These are phyloP conservation scores for Silurus aristotelis DNA, from an alignment of 2,797 vertebrate genomes.

Conservation along the genomic window DNA sequence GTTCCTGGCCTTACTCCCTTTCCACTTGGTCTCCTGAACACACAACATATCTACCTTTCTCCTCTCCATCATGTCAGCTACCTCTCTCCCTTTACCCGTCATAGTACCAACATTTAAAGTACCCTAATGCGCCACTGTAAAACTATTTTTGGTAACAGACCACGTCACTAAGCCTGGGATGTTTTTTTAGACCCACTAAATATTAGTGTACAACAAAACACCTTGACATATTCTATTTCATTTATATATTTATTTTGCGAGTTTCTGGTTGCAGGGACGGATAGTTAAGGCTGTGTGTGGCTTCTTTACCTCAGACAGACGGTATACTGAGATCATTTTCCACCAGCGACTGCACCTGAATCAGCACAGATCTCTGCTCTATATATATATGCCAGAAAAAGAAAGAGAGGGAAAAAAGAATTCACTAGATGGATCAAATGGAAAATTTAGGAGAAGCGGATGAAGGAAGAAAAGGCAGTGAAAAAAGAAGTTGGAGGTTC, in stretches of 20 bases:
- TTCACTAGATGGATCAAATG: conserved; percentile 38
- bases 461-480: not conserved
- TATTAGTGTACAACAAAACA: not conserved
- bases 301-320: conserved; percentile 21
- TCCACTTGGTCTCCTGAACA: too few species aligned
- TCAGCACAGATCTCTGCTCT: conserved; percentile 73
- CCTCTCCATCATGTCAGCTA: too few species aligned
- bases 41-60: too few species aligned
- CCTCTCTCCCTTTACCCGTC: too few species aligned
- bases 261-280: not conserved
- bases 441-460: conserved; percentile 25
- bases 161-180: not conserved
- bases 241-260: too few species aligned
- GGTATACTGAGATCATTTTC: conserved; percentile 48
- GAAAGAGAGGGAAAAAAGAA: conserved; percentile 49
- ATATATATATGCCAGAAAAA: conserved; percentile 55
- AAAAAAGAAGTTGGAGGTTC: not conserved
- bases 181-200: not conserved
- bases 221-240: not conserved
- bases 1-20: too few species aligned
- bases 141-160: not conserved
- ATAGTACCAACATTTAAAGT: too few species aligned
- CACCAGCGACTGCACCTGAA: conserved; percentile 38
- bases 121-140: too few species aligned
- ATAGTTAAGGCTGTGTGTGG: conserved; percentile 17